These are phyloP conservation scores for Andinoacara biseriatus DNA, from an alignment of 2,113 vertebrate species.

Conservation along the genomic window DNA sequence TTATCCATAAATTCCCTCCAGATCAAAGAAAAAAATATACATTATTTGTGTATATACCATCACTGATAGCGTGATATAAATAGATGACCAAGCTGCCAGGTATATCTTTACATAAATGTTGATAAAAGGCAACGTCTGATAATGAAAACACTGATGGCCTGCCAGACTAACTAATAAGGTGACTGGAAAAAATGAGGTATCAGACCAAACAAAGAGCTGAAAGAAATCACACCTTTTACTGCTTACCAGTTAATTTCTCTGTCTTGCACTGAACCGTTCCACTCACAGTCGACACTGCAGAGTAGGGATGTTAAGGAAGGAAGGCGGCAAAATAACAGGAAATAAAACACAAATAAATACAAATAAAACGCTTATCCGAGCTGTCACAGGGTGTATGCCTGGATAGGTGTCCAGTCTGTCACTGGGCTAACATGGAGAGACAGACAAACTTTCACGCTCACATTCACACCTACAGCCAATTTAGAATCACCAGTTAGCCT, in stretches of 20 bases:
- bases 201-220: not conserved
- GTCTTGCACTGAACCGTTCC: slow-evolving; percentile 71
- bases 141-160: slow-evolving; percentile 8
- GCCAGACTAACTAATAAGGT: not conserved
- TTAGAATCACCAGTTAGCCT: not conserved
- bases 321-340: not conserved
- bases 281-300: slow-evolving; percentile 73
- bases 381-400: not conserved
- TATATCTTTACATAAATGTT: not conserved
- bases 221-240: slow-evolving; percentile 12
- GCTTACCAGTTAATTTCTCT: slow-evolving; percentile 81
- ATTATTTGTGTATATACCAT: not conserved
- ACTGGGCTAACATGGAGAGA: not conserved
- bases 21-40: not conserved
- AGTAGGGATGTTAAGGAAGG: not conserved
- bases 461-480: not conserved
- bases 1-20: not conserved
- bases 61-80: not conserved
- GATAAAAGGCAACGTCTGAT: not conserved
- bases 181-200: not conserved
- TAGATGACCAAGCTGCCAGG: not conserved
- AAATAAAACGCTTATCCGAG: too few species aligned
- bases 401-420: too few species aligned
- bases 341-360: not conserved
- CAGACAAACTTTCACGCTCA: not conserved